Conservation (phyloP, 37 sponge, comb jelly and placozoan species). For the Ephydatia muelleri region DNA sequence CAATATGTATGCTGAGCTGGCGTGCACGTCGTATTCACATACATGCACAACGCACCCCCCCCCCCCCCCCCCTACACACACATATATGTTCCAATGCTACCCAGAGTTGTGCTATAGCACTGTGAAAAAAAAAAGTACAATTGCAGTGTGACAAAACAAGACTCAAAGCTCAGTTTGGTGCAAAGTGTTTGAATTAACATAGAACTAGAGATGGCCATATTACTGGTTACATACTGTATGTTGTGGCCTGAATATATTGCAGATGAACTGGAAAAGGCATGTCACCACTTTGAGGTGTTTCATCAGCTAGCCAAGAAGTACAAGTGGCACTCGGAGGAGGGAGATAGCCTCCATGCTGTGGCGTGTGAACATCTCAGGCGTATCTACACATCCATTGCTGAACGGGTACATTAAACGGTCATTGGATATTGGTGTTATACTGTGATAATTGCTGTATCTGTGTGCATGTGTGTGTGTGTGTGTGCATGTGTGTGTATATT, state of each 20-base stretch:
- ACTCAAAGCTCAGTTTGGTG: too few relatives aligned
- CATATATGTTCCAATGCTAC: too few relatives aligned
- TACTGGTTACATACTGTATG: too few relatives aligned
- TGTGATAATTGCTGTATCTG: not conserved
- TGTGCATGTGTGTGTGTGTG: conserved; percentile 39
- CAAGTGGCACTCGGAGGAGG: conserved; percentile 82
- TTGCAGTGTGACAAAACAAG: too few relatives aligned
- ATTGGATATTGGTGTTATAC: not conserved
- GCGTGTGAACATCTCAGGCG: conserved; percentile 79
- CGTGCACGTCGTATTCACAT: too few relatives aligned
- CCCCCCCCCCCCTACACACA: too few relatives aligned
- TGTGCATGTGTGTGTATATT: conserved; percentile 32
- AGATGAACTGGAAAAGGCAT: conserved; percentile 71
- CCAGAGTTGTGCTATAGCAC: too few relatives aligned
- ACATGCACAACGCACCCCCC: too few relatives aligned
- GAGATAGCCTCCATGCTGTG: conserved; percentile 71
- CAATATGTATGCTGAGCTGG: too few relatives aligned
- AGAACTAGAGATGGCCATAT: too few relatives aligned
- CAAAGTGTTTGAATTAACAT: too few relatives aligned
- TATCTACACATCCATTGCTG: conserved; percentile 82
- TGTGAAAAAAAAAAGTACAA: too few relatives aligned
- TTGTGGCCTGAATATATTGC: not conserved
- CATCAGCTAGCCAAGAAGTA: conserved; percentile 56
- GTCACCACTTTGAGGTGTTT: conserved; percentile 68
- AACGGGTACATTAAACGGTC: conserved; percentile 29